Conservation (phyloP, 2,797 vertebrate species). For the Alcedo quadribrachys region DNA sequence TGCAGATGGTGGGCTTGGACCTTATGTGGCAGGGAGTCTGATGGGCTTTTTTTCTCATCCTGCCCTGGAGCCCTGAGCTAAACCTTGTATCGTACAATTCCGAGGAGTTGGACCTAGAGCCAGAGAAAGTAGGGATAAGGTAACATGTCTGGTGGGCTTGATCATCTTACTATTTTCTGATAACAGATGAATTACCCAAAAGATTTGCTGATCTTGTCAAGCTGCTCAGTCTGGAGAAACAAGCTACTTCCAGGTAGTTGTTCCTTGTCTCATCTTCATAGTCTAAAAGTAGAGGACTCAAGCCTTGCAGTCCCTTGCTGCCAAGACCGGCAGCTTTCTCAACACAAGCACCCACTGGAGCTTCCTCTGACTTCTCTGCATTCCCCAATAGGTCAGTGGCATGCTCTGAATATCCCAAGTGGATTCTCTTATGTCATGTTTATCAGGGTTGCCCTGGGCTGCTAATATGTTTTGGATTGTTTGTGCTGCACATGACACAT, state of each 20-base stretch:
- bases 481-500: constrained; percentile 43
- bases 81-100: neutral
- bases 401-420: constrained; percentile 59
- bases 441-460: constrained; percentile 73
- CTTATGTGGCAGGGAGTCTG: neutral
- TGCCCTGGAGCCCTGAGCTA: neutral
- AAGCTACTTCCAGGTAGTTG: neutral
- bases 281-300: neutral
- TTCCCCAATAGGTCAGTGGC: constrained; percentile 69
- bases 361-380: constrained; percentile 45
- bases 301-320: neutral
- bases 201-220: neutral
- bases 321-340: neutral
- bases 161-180: neutral
- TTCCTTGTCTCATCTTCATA: neutral
- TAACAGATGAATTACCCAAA: neutral
- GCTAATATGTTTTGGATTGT: constrained; percentile 72
- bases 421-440: constrained; percentile 70
- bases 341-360: neutral
- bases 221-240: neutral
- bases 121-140: neutral
- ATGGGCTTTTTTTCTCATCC: neutral
- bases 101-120: neutral
- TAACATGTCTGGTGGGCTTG: rapidly evolving
- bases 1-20: neutral